Percentiles rank a stretch among this genome's conserved stretches.
phyloP scores from a whole-genome alignment of 2,888 invertebrate genomes.

The Erebia epiphron region DNA sequence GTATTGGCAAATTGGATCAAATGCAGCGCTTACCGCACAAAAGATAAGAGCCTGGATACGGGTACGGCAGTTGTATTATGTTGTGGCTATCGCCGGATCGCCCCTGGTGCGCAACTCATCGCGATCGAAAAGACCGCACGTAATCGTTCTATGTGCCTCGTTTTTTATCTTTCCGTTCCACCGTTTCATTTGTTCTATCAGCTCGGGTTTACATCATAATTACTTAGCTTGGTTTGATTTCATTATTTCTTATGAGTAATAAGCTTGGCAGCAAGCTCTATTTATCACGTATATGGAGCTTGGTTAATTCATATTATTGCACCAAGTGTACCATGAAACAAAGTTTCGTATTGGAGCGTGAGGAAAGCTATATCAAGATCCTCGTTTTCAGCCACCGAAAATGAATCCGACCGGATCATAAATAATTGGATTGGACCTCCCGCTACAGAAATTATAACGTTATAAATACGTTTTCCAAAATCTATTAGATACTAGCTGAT shows the following conservation, averaged over 20 bases:
- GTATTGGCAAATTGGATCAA: conserved; percentile 84
- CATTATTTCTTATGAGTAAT: conserved; percentile 10
- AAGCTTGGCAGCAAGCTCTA: no score
- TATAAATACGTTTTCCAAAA: conserved; percentile 46
- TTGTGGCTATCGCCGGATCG: conserved; percentile 64
- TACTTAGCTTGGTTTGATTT: conserved; percentile 16
- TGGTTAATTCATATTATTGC: conserved; percentile 35
- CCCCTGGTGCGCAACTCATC: conserved; percentile 43
- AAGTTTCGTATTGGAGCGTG: conserved; percentile 40
- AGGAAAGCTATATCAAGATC: conserved; percentile 37
- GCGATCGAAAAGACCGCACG: conserved; percentile 53
- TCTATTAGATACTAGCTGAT: conserved; percentile 12
- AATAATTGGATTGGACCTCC: conserved; percentile 37
- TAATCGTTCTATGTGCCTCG: conserved; percentile 52
- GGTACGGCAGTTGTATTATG: conserved; percentile 66
- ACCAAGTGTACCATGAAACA: conserved; percentile 37
- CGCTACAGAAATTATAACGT: conserved; percentile 29
- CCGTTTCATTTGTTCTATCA: conserved; percentile 35
- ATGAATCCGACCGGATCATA: conserved; percentile 35
- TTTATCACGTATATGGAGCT: conserved; percentile 27
- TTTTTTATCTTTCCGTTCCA: conserved; percentile 25
- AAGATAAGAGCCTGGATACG: conserved; percentile 75
- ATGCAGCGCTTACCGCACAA: conserved; percentile 79
- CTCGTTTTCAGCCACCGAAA: conserved; percentile 39
- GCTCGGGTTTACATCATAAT: conserved; percentile 22